Base-by-base conservation (phyloP, 2,113 vertebrate species). In the Oreochromis aureus region DNA sequence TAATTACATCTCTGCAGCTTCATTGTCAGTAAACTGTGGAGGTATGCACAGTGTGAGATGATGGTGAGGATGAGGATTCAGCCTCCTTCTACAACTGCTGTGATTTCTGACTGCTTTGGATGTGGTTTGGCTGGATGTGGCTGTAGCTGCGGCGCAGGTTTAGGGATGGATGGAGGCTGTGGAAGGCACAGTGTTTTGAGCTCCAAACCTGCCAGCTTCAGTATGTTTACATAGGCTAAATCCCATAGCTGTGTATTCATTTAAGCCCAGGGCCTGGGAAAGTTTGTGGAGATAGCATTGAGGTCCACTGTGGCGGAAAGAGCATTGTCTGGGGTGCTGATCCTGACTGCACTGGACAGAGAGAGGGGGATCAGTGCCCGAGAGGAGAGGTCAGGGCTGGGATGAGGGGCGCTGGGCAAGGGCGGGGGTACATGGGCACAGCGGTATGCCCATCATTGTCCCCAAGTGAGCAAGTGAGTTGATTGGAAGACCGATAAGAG, bases 231-330 rank as follows among this genome's bases (percentile, higher is more conserved):
- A 96, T 63, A 93, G 91, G 16, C 87, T 90, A 96, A 96, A 96
- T 95, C 96, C 96, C 90, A 86, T 66, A 83, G 82, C 78, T 79
- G 59, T 95, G 86, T 66, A 86, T 90, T 89, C 84, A 86, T 91
- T 94, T 96, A 96, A 96, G 95, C 96, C 93, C 61, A 44, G 89
- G 54, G 90, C 95, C 94, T 97, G 97, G 96, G 96, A 97, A 97
- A 96, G 96, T 96, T 96, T 96, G 83, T 93, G 91, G 92, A 95
- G 85, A 93, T 88, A 59, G 86, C 90, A 96, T 95, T 95, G 95
- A 93, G 94, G 93, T 95, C 91, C 94, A 96, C 32, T 95, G 91
- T 96, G 84, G 90, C 95, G 95, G 94, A 96, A 95, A 96, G 82
- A 81, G 86, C 87, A 92, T 95, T 96, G 96, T 96, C 95, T 95